These are phyloP conservation scores for Prenolepis imparis DNA, from an alignment of 2,888 invertebrate species.

Conservation along the genomic window DNA sequence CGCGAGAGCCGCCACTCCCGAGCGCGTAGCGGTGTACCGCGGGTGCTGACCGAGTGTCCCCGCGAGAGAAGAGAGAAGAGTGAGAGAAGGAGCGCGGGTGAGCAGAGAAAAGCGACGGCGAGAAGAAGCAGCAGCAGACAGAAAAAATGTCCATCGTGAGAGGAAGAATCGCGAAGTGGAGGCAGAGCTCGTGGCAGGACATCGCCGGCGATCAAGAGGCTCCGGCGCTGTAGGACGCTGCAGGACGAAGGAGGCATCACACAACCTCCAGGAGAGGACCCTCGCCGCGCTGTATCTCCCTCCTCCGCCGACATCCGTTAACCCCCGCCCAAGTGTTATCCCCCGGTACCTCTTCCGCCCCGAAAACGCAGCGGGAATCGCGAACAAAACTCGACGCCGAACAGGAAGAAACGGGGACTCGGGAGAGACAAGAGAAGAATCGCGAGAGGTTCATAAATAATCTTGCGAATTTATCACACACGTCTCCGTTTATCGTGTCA, in stretches of 20 bases:
- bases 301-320: slow-evolving; percentile 60
- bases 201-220: slow-evolving; percentile 87
- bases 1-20: slow-evolving; percentile 86
- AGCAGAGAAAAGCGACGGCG: slow-evolving; percentile 29
- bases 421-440: slow-evolving; percentile 1
- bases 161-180: slow-evolving; percentile 85
- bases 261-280: slow-evolving; percentile 56
- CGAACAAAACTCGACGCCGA: slow-evolving; percentile 28
- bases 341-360: slow-evolving; percentile 33
- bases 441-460: not conserved
- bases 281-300: slow-evolving; percentile 62
- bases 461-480: not conserved
- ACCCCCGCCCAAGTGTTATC: slow-evolving; percentile 53
- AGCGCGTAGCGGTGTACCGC: slow-evolving; percentile 86
- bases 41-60: slow-evolving; percentile 84
- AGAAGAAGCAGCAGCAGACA: slow-evolving; percentile 26
- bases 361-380: slow-evolving; percentile 48
- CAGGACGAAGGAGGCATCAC: slow-evolving; percentile 48
- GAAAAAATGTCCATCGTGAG: slow-evolving; percentile 73
- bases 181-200: slow-evolving; percentile 87
- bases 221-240: slow-evolving; percentile 86
- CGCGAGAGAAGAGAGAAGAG: slow-evolving; percentile 70
- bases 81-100: slow-evolving; percentile 60
- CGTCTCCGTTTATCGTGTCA: slow-evolving; percentile 32
- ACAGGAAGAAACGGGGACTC: slow-evolving; percentile 54